Conservation (phyloP, 2,113 vertebrate species). For the Peromyscus californicus region DNA sequence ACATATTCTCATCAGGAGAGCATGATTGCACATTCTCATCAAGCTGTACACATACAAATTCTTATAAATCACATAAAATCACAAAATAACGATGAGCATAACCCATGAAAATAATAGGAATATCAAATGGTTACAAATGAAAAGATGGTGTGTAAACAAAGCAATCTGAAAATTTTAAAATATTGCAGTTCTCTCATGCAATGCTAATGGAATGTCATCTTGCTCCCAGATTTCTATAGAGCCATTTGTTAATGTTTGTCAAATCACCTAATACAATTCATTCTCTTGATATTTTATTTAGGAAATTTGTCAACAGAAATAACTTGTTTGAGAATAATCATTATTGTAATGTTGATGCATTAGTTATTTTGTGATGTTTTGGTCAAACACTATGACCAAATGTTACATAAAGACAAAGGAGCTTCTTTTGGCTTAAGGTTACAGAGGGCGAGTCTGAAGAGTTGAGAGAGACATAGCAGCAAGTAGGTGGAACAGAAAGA, state of each 20-base stretch:
- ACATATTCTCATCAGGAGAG: not conserved
- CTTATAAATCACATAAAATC: slow-evolving; percentile 29
- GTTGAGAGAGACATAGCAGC: not conserved
- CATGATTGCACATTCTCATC: not conserved
- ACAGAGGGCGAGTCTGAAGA: not conserved
- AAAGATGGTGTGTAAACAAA: not conserved
- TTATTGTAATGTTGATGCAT: not conserved
- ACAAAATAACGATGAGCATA: slow-evolving; percentile 3
- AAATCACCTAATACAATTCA: not conserved
- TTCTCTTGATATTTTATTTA: not conserved
- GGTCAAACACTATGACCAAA: not conserved
- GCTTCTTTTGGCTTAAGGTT: not conserved
- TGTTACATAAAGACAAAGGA: not conserved
- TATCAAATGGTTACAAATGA: not conserved
- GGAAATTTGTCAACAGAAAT: not conserved
- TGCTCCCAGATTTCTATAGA: not conserved
- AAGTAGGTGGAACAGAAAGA: not conserved
- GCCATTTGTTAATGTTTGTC: not conserved
- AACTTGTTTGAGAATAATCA: not conserved
- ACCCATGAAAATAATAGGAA: not conserved
- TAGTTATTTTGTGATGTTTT: not conserved
- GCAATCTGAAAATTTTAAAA: not conserved
- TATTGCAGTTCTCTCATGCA: not conserved
- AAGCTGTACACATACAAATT: not conserved
- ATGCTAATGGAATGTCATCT: not conserved